These are phyloP conservation scores for Apodemia zela DNA, from an alignment of 2,888 invertebrate species.

Conservation along the genomic window DNA sequence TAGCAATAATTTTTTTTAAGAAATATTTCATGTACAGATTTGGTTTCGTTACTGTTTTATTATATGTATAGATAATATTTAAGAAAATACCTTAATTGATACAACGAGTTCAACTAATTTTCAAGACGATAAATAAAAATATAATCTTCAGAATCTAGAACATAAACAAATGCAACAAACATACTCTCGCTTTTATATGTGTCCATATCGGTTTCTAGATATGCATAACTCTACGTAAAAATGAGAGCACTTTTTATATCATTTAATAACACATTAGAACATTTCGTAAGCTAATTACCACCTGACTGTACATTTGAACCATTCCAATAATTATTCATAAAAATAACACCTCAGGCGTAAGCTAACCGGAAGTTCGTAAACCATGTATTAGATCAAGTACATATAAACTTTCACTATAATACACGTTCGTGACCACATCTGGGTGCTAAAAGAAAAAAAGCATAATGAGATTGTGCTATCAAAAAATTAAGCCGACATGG, in stretches of 20 bases:
- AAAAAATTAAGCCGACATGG: not conserved
- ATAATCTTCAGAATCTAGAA: too few species aligned
- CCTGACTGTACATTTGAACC: slow-evolving; percentile 32
- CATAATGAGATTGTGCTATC: not conserved
- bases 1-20: too few species aligned
- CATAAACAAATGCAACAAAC: not conserved
- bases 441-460: slow-evolving; percentile 1
- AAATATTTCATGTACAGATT: too few species aligned
- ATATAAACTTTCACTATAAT: slow-evolving; percentile 61
- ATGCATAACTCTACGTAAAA: not conserved
- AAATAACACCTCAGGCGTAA: slow-evolving; percentile 56
- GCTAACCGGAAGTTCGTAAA: slow-evolving; percentile 55
- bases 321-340: slow-evolving; percentile 47
- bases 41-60: too few species aligned
- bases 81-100: too few species aligned
- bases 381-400: slow-evolving; percentile 51
- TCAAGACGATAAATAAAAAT: too few species aligned
- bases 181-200: not conserved
- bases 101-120: too few species aligned
- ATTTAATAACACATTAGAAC: slow-evolving; percentile 17
- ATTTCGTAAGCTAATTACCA: slow-evolving; percentile 18
- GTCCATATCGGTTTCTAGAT: not conserved
- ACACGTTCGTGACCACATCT: slow-evolving; percentile 37
- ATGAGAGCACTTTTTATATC: not conserved
- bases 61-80: too few species aligned